Evolutionary conservation across 2,797 vertebrate genomes (phyloP).

Genomic region (Vespertilio murinus): DNA sequence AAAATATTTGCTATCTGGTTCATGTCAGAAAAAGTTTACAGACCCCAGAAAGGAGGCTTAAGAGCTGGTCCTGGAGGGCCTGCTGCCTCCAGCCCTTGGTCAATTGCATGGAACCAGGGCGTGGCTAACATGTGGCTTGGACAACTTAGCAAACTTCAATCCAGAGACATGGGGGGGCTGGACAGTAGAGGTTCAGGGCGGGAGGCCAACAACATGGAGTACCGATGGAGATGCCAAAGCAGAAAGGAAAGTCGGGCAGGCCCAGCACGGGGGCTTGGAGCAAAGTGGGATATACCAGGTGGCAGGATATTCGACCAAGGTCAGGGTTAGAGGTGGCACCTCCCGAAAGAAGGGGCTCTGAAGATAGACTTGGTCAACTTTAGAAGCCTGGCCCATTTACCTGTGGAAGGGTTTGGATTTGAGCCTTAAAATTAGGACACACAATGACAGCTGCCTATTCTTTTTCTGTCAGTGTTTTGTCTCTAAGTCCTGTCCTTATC

Average conservation of each 20-base stretch:
- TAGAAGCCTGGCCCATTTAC: neutral
- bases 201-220: no score
- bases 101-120: neutral
- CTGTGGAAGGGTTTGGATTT: neutral
- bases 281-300: neutral
- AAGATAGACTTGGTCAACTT: neutral
- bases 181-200: neutral
- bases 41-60: neutral
- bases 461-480: neutral
- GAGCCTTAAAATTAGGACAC: neutral
- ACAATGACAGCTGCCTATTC: neutral
- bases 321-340: neutral
- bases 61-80: neutral
- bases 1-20: neutral
- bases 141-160: neutral
- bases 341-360: neutral
- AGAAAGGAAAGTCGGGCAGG: neutral
- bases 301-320: neutral
- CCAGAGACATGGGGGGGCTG: neutral
- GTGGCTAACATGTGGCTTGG: neutral
- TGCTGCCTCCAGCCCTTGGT: neutral
- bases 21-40: neutral
- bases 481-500: neutral
- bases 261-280: neutral
- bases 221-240: neutral